A percentile compares a stretch with the other conserved stretches of the same genome.
phyloP scores from a whole-genome alignment of 2,888 invertebrate genomes.

The Mongoloraphidia duomilia region DNA sequence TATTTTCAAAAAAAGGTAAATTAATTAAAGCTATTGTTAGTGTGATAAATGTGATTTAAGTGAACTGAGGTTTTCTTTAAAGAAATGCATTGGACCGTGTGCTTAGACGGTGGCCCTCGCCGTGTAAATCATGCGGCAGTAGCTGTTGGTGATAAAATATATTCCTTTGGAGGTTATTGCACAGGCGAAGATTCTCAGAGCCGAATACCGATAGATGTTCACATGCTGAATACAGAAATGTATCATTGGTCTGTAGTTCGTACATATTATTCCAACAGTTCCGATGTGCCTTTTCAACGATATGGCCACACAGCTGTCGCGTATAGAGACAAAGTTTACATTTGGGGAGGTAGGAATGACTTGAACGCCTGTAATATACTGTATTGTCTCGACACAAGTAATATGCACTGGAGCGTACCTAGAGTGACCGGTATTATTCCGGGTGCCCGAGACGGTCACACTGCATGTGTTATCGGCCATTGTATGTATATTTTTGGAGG shows the following conservation, averaged over 20 bases:
- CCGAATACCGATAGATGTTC: conserved; percentile 71
- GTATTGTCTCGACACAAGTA: conserved; percentile 66
- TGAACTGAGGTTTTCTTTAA: neutral
- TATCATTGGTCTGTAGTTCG: conserved; percentile 43
- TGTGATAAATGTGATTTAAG: no score
- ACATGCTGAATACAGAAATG: conserved; percentile 63
- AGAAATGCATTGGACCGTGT: conserved; percentile 69
- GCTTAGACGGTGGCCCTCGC: conserved; percentile 79
- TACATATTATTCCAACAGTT: conserved; percentile 31
- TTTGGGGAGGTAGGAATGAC: conserved; percentile 92
- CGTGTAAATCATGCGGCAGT: conserved; percentile 89
- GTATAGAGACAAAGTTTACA: conserved; percentile 59
- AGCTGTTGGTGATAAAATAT: conserved; percentile 62
- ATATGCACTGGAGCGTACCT: conserved; percentile 51
- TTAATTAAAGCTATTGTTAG: no score
- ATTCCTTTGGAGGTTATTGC: conserved; percentile 86
- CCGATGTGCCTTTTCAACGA: conserved; percentile 59
- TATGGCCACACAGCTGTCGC: conserved; percentile 88
- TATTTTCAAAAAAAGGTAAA: no score
- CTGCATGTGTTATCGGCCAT: conserved; percentile 65
- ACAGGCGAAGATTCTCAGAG: conserved; percentile 66
- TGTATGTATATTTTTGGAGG: conserved; percentile 86
- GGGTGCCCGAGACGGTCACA: conserved; percentile 79
- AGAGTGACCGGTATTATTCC: conserved; percentile 54
- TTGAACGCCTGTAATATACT: conserved; percentile 64